Base-by-base conservation (phyloP, 2,888 invertebrate species). In the Spodoptera exigua region DNA sequence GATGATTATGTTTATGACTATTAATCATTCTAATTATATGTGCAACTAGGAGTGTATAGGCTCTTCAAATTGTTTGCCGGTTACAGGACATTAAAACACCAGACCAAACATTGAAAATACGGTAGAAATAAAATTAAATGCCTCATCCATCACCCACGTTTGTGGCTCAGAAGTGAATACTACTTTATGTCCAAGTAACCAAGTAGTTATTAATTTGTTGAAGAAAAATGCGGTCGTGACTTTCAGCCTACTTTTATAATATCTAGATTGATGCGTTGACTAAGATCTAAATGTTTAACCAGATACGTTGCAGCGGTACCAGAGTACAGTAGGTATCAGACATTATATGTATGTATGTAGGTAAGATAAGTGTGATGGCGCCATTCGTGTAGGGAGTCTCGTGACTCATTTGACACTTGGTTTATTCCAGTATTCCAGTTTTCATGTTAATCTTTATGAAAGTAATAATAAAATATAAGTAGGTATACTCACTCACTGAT, bases 401-500 rank as follows among this genome's bases (percentile, higher is more conserved):
- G 7, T 27, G 27, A 27, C 27, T 40, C 40, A 17, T 11, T 11
- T 12, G 12, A 17, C 4, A 12, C 12, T 40, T 17, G 12, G 40
- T 18, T 17, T 12, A 18, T 12, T 12, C 10, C 2, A 9, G 7
- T 9, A 27, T 27, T 27, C 9, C 9, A 7, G 27, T 27, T 27
- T 9, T 9, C 27, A 27, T 27, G 2, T 27, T 27, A 1, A 27
- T 27, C 27, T 27, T 27, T 27, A 27, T 21, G 5, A 5, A 9
- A 27, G 27, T 7, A 27, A 27, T 27, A 27, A 27, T 9, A 9
- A 27, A 27, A 27, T 27, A 1, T 27, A 27, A n/a, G n/a, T n/a
- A n/a, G n/a, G n/a, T n/a, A n/a, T n/a, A n/a, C n/a, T n/a, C 45
- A 61, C 71, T 48, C 58, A 72, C 71, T 14, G 48, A 18, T 49